Base-by-base conservation (phyloP, 2,113 vertebrate genomes). In the Scolopax mira region DNA sequence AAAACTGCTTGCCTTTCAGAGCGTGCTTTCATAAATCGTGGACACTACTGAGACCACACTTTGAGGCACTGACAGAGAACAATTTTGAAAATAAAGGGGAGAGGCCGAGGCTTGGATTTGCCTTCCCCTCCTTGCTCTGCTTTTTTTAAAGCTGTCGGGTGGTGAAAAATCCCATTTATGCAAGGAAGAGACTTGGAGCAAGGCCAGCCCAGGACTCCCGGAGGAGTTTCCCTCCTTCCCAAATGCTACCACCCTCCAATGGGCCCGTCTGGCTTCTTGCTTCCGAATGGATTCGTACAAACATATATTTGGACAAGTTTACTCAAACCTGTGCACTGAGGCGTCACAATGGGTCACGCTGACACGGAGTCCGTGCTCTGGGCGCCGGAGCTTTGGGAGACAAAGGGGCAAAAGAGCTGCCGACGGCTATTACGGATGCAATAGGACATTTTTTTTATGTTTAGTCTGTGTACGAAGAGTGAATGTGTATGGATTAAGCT, bases 121-220 rank as follows among this genome's bases (percentile, higher is more conserved):
- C 52, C 49, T 85, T 95, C 69, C 79, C 83, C 61, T 88, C 80
- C 89, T 91, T 58, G 73, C 94, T 91, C 90, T 89, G 94, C 91
- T 60, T 65, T 49, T 51, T 51, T 79, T 52, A 7, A 85, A 88
- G 67, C 66, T 70, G 49, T 73, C 21, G 7, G 25, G 44, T 83
- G 46, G 24, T 69, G 51, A 37, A 72, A 85, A 64, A 30, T 15
- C 0, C 4, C 5, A 1, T 44, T 92, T 13, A 4, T 66, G 18
- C 37, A 27, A 89, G 58, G 37, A 60, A 28, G 14, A 31, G 67
- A 51, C 80, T 37, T 6, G 69, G 73, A 69, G 89, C 48, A 16
- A 61, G 31, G 51, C 69, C 88, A 67, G 69, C 57, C 44, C 10
- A 7, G 72, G 69, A 11, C 58, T 93, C 70, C 69, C 31, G 41